A percentile compares a stretch with the other conserved stretches of the same genome.
phyloP scores from a whole-genome alignment of 2,113 vertebrate genomes.

The Empidonax traillii region DNA sequence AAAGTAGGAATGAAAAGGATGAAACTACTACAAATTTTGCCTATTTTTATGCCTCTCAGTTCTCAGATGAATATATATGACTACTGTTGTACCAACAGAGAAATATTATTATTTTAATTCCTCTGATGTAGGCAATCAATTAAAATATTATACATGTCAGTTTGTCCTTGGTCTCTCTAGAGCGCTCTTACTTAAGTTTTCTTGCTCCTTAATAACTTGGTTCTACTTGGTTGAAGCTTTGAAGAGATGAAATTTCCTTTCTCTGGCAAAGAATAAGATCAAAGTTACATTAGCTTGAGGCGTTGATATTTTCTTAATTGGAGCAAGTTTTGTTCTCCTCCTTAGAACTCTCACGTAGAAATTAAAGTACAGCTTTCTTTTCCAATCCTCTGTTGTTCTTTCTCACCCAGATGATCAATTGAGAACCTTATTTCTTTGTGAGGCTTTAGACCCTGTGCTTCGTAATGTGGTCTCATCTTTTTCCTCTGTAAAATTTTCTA shows the following conservation, averaged over 20 bases:
- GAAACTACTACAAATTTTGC: not conserved
- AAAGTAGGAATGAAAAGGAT: not conserved
- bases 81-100: not conserved
- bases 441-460: conserved; percentile 1
- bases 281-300: not conserved
- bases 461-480: not conserved
- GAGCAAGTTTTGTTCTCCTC: conserved; percentile 9
- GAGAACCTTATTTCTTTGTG: not conserved
- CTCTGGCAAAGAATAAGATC: conserved; percentile 12
- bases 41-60: not conserved
- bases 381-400: not conserved
- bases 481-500: not conserved
- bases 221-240: conserved; percentile 47
- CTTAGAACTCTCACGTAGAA: not conserved
- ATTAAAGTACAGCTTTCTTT: not conserved
- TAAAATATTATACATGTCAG: conserved; percentile 26
- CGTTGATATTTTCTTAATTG: conserved; percentile 59
- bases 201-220: conserved; percentile 40
- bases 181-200: conserved; percentile 11
- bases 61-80: not conserved
- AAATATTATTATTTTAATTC: conserved; percentile 18
- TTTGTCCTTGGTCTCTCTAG: conserved; percentile 36
- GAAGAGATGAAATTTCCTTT: conserved; percentile 56
- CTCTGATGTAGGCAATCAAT: conserved; percentile 15
- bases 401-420: not conserved